phyloP scores from a whole-genome alignment of 1,140 invertebrate species.

The Araneus ventricosus region DNA sequence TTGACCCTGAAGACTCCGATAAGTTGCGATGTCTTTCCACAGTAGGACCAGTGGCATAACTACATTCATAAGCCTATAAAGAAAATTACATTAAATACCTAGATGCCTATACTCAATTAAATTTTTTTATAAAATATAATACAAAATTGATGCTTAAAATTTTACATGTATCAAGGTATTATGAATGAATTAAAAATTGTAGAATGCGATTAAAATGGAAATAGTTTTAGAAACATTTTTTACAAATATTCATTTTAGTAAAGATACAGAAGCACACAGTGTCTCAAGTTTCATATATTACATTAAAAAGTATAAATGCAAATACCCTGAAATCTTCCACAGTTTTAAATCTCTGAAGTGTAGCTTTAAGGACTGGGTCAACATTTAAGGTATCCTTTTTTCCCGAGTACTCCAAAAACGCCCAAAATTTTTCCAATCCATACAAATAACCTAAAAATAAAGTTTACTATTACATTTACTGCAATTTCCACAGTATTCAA shows the following conservation, averaged over 20 bases:
- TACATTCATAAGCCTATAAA: constrained; percentile 72
- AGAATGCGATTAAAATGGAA: no score
- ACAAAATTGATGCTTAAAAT: no score
- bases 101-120: no score
- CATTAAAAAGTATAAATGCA: neutral
- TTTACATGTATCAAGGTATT: no score
- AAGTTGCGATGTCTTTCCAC: constrained; percentile 69
- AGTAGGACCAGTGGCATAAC: constrained; percentile 71
- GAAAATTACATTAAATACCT: neutral
- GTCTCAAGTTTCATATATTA: neutral
- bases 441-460: constrained; percentile 93
- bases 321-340: constrained; percentile 91
- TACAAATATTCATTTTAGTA: no score
- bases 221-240: no score
- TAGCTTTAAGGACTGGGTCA: constrained; percentile 88
- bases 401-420: constrained; percentile 95
- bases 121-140: no score
- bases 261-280: neutral
- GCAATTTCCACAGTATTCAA: neutral
- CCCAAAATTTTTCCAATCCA: constrained; percentile 99
- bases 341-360: constrained; percentile 93
- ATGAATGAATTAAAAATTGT: no score
- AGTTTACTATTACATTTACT: neutral
- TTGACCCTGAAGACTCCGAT: constrained; percentile 73
- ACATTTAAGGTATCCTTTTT: constrained; percentile 86